Base-by-base conservation (phyloP, 2,888 invertebrate genomes). In the Pachymerium ferrugineum region DNA sequence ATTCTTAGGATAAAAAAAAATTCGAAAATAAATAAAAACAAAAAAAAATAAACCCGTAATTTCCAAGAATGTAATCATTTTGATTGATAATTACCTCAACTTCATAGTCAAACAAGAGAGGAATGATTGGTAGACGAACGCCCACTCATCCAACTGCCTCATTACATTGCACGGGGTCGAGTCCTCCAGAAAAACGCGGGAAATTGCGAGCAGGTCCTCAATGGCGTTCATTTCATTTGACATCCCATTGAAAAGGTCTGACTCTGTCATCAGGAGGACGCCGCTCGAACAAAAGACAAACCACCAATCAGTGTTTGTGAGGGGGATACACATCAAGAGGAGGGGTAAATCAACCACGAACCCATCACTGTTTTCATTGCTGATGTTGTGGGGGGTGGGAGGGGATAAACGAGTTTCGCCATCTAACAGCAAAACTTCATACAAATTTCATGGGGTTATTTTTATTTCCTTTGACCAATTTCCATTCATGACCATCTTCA, bases 101-200 rank as follows among this genome's bases (percentile, higher is more conserved):
- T 22, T 47, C 47, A 22, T 47, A 2, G 22, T 16, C 47, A 16
- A 47, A 47, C 47, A 47, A 47, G 47, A 47, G 16, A 22, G 19
- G 22, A 47, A 47, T 47, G 47, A 47, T 47, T 47, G 47, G 19
- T 16, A 47, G 47, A 47, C n/a, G 22, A 47, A 47, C 47, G 47
- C 47, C 47, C 47, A 47, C 47, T 47, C 19, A 22, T 4, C 47
- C 19, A 47, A 47, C 47, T 47, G 19, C 47, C 47, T 47, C 47
- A 47, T 47, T 47, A 47, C 47, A 47, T 47, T 47, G 19, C 47
- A 19, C 22, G 19, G 22, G 22, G 47, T 22, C 6, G 47, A n/a
- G 47, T 47, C 47, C 47, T 47, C 47, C 47, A 47, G 47, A 47
- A 47, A 47, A 47, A 47, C 47, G 47, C 47, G 47, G 47, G 47